Base-by-base conservation (phyloP, 2,113 vertebrate species). In the Aplodontia rufa region DNA sequence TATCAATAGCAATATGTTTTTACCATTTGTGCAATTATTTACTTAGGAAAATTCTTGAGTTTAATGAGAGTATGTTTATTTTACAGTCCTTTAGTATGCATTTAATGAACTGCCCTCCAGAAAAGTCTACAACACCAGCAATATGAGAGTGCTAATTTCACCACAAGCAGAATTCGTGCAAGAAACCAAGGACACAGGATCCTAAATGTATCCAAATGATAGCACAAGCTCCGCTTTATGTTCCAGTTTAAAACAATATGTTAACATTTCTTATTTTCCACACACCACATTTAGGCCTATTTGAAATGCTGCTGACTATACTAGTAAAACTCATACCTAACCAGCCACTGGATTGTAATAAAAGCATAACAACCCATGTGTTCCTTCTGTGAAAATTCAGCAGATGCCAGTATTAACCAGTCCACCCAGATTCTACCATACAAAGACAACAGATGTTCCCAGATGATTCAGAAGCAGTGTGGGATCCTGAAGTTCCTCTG, bases 271-370 rank as follows among this genome's bases (percentile, higher is more conserved):
- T 84, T 37, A 82, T 92, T 94, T 87, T 91, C 93, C 30, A 86
- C 47, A 96, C 28, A 12, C 51, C 16, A 75, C 53, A 88, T 64
- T 86, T 75, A 85, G 79, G 49, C 14, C 24, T 86, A 68, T 75
- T 40, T 93, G 94, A 94, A 87, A 91, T 47, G 62, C 45, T 92
- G 78, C 72, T 93, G 85, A 93, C 88, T n/a, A n/a, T n/a, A n/a
- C n/a, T 58, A 79, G 79, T 85, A 76, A 91, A 94, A 86, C 74
- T 83, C 89, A 82, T 30, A 84, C 26, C 83, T 93, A 75, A 88
- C 62, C 66, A 45, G 74, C 42, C 64, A 58, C 55, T 26, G 42
- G 35, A 20, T 28, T 76, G 49, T 49, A 53, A 91, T 64, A 62
- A 96, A 94, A 82, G 72, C 16, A 9, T 47, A 88, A 69, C 72